Conservation (phyloP, 2,888 invertebrate species). For the Noctua pronuba region DNA sequence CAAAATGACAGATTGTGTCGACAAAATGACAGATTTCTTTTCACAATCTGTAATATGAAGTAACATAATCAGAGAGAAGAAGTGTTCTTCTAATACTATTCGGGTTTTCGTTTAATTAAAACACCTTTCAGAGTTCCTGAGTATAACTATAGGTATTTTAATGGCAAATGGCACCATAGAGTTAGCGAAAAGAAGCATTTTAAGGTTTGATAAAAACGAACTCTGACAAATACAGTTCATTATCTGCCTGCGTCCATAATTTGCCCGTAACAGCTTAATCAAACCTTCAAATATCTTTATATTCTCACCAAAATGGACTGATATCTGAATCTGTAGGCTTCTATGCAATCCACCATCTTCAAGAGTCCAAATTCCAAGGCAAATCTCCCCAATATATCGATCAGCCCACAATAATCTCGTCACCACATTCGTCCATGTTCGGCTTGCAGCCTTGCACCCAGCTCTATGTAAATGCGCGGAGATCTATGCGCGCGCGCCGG, state of each 20-base stretch:
- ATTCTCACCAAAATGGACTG: background rate
- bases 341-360: background rate
- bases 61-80: background rate
- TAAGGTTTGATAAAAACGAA: background rate
- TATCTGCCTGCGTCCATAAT: background rate
- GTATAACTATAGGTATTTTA: background rate
- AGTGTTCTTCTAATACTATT: background rate
- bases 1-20: too few relatives aligned
- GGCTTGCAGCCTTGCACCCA: constrained; percentile 34
- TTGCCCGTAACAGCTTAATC: background rate
- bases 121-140: background rate
- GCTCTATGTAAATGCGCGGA: constrained; percentile 67
- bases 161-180: background rate
- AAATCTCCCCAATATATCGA: constrained; percentile 48
- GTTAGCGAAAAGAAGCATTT: background rate
- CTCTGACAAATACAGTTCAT: background rate
- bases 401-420: constrained; percentile 56
- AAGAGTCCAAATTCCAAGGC: constrained; percentile 1
- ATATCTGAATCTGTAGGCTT: background rate
- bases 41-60: too few relatives aligned
- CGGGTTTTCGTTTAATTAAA: background rate
- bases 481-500: constrained; percentile 70
- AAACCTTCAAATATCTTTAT: background rate
- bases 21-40: too few relatives aligned
- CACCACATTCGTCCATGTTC: constrained; percentile 46